Evolutionary conservation across 30 jellyfish, hydroid and myxozoan species (phyloP).

Genomic region (Turritopsis rubra): DNA sequence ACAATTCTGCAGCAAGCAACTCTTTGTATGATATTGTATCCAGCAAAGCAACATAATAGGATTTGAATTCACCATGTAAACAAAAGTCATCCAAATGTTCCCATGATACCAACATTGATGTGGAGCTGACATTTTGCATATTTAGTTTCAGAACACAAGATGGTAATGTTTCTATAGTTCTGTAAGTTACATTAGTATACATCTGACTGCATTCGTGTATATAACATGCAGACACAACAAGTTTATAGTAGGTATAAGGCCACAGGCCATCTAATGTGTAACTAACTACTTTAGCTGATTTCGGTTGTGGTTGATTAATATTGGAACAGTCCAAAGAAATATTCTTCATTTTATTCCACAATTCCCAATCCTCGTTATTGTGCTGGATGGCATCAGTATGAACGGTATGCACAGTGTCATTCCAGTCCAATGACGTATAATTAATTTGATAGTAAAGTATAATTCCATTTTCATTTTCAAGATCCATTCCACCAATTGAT

Average conservation of each 20-base stretch:
- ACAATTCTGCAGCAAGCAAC: neutral
- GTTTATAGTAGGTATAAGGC: neutral
- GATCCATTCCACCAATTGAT: conserved; percentile 27
- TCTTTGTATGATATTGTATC: neutral
- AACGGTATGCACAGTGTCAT: neutral
- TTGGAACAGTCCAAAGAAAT: neutral
- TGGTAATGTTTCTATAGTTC: neutral
- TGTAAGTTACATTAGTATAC: neutral
- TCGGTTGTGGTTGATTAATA: neutral
- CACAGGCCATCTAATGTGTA: neutral
- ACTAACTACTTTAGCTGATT: neutral
- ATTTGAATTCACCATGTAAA: neutral
- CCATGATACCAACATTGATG: conserved; percentile 6
- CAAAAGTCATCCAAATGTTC: neutral
- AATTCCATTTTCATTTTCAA: conserved; percentile 35
- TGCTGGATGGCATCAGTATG: neutral
- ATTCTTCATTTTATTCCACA: conserved; percentile 1
- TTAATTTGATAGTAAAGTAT: conserved; percentile 24
- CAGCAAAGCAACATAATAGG: conserved; percentile 3
- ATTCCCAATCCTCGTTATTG: neutral
- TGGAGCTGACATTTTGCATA: neutral
- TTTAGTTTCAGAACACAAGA: neutral
- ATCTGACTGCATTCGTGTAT: neutral
- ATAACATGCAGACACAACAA: neutral
- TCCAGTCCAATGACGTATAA: neutral